These are phyloP conservation scores for Digitonthophagus gazella DNA, from an alignment of 2,888 invertebrate species.

Conservation along the genomic window DNA sequence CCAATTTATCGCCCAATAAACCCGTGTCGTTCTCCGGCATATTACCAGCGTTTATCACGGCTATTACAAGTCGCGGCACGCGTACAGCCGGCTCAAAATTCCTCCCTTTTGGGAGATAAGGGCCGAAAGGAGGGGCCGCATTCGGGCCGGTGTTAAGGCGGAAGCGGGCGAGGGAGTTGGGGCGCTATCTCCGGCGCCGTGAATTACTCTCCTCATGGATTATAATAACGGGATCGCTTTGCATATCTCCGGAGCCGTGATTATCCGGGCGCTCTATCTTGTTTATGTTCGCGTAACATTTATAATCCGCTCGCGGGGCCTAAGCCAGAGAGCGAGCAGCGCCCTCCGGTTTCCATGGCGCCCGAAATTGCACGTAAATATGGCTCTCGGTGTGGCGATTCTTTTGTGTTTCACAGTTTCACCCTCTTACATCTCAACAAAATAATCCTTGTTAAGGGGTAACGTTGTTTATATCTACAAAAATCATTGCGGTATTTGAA, in stretches of 20 bases:
- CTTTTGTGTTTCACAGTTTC: background rate
- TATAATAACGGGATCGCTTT: constrained; percentile 51
- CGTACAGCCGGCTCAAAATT: constrained; percentile 34
- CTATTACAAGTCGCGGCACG: constrained; percentile 46
- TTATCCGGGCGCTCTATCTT: constrained; percentile 48
- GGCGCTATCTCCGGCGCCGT: constrained; percentile 37
- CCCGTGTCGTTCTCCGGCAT: constrained; percentile 24
- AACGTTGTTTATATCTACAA: too few species aligned
- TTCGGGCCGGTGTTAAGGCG: constrained; percentile 26
- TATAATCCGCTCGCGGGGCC: constrained; percentile 41
- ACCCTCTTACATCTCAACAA: background rate
- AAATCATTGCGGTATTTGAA: too few species aligned
- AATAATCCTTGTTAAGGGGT: background rate
- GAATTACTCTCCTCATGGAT: constrained; percentile 52
- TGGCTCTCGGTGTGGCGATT: background rate
- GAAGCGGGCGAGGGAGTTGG: background rate
- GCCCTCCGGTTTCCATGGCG: constrained; percentile 35
- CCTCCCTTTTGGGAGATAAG: constrained; percentile 28
- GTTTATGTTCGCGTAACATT: constrained; percentile 46
- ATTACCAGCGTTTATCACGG: constrained; percentile 32
- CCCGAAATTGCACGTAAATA: constrained; percentile 34
- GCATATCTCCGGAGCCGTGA: constrained; percentile 48
- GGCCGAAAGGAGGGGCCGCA: constrained; percentile 22
- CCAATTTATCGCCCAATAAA: constrained; percentile 12
- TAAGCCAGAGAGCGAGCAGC: constrained; percentile 37